phyloP scores from a whole-genome alignment of 1,140 invertebrate species.

The Heliconius nattereri region DNA sequence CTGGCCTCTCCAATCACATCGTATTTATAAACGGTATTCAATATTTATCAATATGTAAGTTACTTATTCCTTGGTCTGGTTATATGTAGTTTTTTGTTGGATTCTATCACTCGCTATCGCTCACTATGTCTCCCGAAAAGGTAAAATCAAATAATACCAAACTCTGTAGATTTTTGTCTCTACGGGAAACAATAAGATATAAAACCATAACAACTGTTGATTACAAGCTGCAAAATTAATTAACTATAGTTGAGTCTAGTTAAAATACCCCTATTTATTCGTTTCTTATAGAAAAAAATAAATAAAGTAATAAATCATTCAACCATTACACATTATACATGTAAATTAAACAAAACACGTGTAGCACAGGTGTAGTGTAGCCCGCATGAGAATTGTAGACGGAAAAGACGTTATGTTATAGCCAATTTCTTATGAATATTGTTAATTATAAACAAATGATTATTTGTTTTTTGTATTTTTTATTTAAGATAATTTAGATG shows the following conservation, averaged over 20 bases:
- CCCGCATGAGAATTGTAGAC: conserved; percentile 37
- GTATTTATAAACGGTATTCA: too few species aligned
- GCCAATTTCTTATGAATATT: not conserved
- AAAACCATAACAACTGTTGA: too few species aligned
- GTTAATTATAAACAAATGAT: not conserved
- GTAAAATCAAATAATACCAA: too few species aligned
- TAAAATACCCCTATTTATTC: not conserved
- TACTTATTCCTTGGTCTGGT: too few species aligned
- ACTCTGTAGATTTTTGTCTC: too few species aligned
- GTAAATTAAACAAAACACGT: conserved; percentile 27
- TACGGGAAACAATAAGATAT: too few species aligned
- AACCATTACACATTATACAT: not conserved
- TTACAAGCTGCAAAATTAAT: not conserved
- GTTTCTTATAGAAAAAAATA: not conserved
- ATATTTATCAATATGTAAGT: too few species aligned
- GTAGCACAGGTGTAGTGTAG: conserved; percentile 29
- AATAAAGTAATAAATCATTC: conserved; percentile 8
- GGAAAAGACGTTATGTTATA: not conserved
- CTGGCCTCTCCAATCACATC: too few species aligned
- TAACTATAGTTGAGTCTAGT: not conserved
- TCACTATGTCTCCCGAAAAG: too few species aligned
- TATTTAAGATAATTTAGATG: not conserved
- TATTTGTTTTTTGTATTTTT: not conserved
- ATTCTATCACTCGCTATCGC: too few species aligned
- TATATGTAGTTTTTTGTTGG: too few species aligned